A percentile compares a stretch with the other conserved stretches of the same genome.
Conservation (phyloP, 2,797 vertebrate species). For the Propithecus perrieri region DNA sequence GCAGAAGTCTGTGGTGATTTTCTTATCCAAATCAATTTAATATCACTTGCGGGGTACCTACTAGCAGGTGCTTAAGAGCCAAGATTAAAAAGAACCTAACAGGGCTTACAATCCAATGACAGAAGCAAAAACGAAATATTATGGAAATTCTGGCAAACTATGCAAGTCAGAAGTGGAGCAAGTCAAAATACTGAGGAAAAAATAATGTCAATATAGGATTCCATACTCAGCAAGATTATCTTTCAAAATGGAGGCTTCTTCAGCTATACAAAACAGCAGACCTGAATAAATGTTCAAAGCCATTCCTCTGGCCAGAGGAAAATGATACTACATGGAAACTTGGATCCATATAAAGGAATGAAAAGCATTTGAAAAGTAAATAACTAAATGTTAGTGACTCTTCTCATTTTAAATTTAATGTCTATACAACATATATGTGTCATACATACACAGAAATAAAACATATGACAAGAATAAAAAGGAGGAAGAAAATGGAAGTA, state of each 20-base stretch:
- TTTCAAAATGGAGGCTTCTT: slow-evolving; percentile 27
- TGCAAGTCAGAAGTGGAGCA: background rate
- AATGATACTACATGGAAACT: background rate
- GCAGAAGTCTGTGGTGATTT: background rate
- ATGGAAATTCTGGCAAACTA: background rate
- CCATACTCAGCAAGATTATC: slow-evolving; percentile 36
- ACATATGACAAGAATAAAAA: background rate
- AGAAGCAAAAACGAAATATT: slow-evolving; percentile 29
- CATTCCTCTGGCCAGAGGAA: background rate
- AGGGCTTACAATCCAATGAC: slow-evolving; percentile 9
- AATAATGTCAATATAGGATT: background rate
- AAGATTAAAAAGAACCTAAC: background rate
- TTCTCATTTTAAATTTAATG: background rate
- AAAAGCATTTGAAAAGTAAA: slow-evolving; percentile 20
- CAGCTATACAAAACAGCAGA: background rate
- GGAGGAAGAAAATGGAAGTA: background rate
- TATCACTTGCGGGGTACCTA: background rate
- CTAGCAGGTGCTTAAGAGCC: background rate
- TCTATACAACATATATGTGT: background rate
- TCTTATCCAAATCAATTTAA: slow-evolving; percentile 22
- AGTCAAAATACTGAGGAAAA: background rate
- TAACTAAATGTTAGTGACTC: background rate
- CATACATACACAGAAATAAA: background rate
- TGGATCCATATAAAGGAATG: background rate
- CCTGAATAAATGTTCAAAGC: background rate